phyloP scores from a whole-genome alignment of 2,888 invertebrate genomes.

The Subacronicta megacephala region DNA sequence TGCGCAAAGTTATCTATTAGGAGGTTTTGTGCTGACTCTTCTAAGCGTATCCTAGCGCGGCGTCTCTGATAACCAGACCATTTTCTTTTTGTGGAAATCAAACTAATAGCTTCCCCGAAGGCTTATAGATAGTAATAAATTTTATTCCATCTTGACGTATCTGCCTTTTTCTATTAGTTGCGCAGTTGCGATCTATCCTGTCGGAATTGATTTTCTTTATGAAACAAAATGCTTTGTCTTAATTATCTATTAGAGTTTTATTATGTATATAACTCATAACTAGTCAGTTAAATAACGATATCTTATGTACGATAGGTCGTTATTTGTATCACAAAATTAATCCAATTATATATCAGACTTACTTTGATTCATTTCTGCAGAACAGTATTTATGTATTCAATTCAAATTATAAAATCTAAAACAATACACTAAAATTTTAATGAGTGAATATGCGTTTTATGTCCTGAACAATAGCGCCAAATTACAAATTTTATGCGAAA shows the following conservation, averaged over 20 bases:
- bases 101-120: constrained; percentile 77
- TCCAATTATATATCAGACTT: too few species aligned
- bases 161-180: constrained; percentile 76
- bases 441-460: constrained; percentile 9
- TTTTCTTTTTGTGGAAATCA: constrained; percentile 76
- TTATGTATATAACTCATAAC: constrained; percentile 8
- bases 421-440: not conserved
- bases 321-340: not conserved
- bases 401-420: constrained; percentile 13
- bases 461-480: constrained; percentile 17
- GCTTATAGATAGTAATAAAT: constrained; percentile 76
- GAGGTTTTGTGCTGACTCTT: constrained; percentile 65
- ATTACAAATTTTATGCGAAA: constrained; percentile 26
- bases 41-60: constrained; percentile 57
- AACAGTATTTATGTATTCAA: constrained; percentile 2
- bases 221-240: constrained; percentile 34
- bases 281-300: not conserved
- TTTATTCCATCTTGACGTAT: constrained; percentile 76
- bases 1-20: constrained; percentile 55
- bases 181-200: constrained; percentile 52
- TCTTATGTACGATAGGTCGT: not conserved
- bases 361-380: constrained; percentile 1
- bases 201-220: constrained; percentile 54
- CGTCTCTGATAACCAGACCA: constrained; percentile 66
- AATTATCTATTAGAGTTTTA: constrained; percentile 26